Conservation (phyloP, 2,113 vertebrate genomes). For the Ornithorhynchus anatinus region DNA sequence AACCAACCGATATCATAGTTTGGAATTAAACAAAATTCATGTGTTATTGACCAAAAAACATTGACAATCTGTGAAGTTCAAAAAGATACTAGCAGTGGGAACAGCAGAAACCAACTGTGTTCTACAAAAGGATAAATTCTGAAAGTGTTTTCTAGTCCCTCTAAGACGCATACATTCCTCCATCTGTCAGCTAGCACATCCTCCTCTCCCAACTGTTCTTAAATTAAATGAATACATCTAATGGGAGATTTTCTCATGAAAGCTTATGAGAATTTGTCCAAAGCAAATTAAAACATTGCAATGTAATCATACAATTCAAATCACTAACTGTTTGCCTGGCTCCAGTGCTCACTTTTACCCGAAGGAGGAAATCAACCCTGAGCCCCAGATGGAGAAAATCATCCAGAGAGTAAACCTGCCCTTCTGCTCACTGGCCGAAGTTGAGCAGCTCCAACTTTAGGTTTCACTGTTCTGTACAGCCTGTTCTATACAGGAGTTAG, state of each 20-base stretch:
- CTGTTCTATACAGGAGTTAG: not conserved
- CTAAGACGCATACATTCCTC: conserved; percentile 71
- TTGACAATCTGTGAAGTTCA: not conserved
- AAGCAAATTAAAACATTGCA: conserved; percentile 71
- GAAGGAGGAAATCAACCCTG: conserved; percentile 19
- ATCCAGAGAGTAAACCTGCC: not conserved
- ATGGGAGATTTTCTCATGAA: conserved; percentile 74
- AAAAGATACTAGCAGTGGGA: conserved; percentile 37
- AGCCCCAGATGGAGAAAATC: conserved; percentile 10
- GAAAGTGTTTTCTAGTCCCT: conserved; percentile 59
- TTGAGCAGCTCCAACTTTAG: not conserved
- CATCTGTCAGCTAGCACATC: conserved; percentile 81
- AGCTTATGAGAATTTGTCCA: conserved; percentile 71
- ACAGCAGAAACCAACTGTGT: conserved; percentile 23
- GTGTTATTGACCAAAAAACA: conserved; percentile 42
- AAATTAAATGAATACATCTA: conserved; percentile 74
- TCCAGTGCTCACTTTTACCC: conserved; percentile 28
- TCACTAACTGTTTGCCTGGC: conserved; percentile 36
- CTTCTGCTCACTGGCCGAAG: not conserved
- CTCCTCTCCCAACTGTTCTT: conserved; percentile 71
- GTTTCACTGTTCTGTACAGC: rapidly evolving
- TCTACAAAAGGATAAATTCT: conserved; percentile 56
- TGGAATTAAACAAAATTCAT: too few species aligned
- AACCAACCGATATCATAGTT: conserved; percentile 26
- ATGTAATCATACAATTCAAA: conserved; percentile 61